Conservation (phyloP, 2,797 vertebrate species). For the Hapalemur alaotrensis region DNA sequence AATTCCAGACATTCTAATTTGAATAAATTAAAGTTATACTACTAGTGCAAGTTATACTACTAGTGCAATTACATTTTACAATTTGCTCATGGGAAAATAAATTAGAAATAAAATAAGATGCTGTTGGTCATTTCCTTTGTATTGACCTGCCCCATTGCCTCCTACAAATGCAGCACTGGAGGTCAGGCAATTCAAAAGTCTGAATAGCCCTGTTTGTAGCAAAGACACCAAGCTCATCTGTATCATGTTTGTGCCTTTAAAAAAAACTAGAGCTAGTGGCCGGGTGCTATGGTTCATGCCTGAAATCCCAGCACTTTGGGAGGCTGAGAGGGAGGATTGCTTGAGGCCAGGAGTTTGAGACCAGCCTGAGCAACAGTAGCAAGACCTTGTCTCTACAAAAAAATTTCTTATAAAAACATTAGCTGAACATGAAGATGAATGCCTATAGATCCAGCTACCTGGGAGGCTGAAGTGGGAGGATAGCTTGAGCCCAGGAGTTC, state of each 20-base stretch:
- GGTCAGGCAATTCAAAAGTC: neutral
- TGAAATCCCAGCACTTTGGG: neutral
- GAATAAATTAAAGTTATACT: slow-evolving; percentile 34
- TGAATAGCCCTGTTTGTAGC: neutral
- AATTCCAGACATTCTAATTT: slow-evolving; percentile 13
- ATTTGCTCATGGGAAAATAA: slow-evolving; percentile 33
- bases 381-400: neutral
- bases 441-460: neutral
- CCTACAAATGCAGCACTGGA: neutral
- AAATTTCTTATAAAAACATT: neutral
- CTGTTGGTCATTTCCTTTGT: slow-evolving; percentile 29
- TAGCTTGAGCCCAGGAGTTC: neutral
- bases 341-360: neutral
- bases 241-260: neutral
- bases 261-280: neutral
- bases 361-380: neutral
- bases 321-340: neutral
- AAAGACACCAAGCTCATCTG: neutral
- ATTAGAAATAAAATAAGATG: slow-evolving; percentile 24
- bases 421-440: neutral
- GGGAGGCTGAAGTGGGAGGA: neutral
- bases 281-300: too few species aligned
- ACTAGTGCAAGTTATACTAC: neutral
- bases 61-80: slow-evolving; percentile 10
- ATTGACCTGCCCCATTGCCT: neutral